Conservation (phyloP, 2,797 vertebrate genomes). For the Simalia tracyae region DNA sequence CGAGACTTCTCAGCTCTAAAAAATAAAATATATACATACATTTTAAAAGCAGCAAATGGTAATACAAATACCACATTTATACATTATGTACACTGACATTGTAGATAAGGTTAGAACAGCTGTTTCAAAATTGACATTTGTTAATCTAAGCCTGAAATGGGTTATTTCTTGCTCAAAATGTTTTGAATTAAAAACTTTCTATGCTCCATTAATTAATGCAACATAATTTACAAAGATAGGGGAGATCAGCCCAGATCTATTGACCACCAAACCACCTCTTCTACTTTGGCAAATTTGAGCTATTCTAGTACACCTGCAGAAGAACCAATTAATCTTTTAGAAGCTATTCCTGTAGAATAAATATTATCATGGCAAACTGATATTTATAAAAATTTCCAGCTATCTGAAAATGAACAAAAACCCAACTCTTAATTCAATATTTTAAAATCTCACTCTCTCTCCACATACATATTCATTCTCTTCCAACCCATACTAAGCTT, state of each 20-base stretch:
- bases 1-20: slow-evolving; percentile 77
- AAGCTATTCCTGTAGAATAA: not conserved
- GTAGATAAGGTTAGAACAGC: not conserved
- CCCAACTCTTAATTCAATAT: not conserved
- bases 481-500: not conserved
- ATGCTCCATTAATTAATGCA: not conserved
- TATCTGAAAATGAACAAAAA: not conserved
- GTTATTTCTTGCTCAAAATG: not conserved
- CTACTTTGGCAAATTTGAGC: not conserved
- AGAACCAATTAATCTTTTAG: not conserved
- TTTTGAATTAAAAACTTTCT: not conserved
- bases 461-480: not conserved
- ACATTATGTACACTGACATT: not conserved
- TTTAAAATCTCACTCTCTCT: not conserved
- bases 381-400: not conserved
- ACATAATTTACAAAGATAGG: not conserved
- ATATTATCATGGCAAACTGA: not conserved
- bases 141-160: not conserved
- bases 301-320: not conserved
- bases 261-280: not conserved
- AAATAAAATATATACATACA: not conserved
- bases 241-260: not conserved
- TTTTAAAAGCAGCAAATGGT: not conserved
- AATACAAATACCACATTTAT: not conserved
- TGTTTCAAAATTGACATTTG: not conserved